A percentile compares a stretch with the other conserved stretches of the same genome.
Conservation (phyloP, 1,140 invertebrate genomes). For the Drosophila lini region DNA sequence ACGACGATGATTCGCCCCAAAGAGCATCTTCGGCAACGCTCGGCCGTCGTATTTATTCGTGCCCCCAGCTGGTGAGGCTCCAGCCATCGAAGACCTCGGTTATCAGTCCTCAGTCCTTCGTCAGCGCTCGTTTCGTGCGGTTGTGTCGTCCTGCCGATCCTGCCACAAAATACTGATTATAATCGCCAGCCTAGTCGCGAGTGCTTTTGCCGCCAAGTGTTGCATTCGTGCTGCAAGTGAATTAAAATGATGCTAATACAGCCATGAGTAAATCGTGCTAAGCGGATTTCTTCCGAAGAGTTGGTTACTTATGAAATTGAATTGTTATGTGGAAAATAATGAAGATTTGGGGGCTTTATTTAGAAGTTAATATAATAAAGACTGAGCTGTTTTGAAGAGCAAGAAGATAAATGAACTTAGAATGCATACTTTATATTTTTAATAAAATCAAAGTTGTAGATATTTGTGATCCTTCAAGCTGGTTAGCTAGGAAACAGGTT, state of each 20-base stretch:
- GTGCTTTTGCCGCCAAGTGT: constrained; percentile 55
- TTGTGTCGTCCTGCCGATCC: constrained; percentile 39
- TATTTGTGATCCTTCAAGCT: not conserved
- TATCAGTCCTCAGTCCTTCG: constrained; percentile 64
- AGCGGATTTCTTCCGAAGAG: constrained; percentile 1
- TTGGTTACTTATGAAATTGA: not conserved
- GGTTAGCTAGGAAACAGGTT: too few relatives aligned
- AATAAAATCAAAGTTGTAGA: not conserved
- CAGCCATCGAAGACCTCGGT: constrained; percentile 34
- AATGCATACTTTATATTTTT: not conserved
- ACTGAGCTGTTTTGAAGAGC: too few relatives aligned
- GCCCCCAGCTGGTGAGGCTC: constrained; percentile 1
- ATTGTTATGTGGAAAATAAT: not conserved
- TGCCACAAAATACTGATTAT: constrained; percentile 1
- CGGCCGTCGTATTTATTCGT: constrained; percentile 5
- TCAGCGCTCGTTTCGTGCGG: constrained; percentile 68
- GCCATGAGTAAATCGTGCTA: constrained; percentile 19
- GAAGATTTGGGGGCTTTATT: too few relatives aligned
- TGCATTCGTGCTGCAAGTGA: constrained; percentile 42
- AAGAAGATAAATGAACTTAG: not conserved
- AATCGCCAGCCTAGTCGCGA: constrained; percentile 17
- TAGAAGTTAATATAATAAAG: not conserved
- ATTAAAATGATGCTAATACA: constrained; percentile 20
- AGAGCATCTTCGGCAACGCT: constrained; percentile 55
- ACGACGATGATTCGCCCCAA: constrained; percentile 65